These are phyloP conservation scores for Elegia similella DNA, from an alignment of 2,888 invertebrate genomes.

Conservation along the genomic window DNA sequence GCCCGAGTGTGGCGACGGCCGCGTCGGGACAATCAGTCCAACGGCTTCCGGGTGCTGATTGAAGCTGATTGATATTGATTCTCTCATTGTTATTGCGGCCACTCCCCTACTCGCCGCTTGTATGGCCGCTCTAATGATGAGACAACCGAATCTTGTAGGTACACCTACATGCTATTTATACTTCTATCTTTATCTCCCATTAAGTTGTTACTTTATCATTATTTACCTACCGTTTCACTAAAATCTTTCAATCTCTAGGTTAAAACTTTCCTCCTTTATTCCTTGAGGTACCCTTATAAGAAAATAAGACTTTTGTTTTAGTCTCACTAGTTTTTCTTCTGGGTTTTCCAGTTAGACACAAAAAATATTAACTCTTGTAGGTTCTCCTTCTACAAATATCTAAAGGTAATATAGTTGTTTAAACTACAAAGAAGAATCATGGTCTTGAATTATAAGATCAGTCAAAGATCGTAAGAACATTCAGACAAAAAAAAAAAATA, in stretches of 20 bases:
- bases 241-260: too few species aligned
- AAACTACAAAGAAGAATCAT: not conserved
- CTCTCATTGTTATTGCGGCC: conserved; percentile 48
- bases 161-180: not conserved
- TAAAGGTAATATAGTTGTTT: not conserved
- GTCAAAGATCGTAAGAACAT: not conserved
- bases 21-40: conserved; percentile 51
- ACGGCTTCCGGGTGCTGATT: conserved; percentile 73
- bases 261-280: too few species aligned
- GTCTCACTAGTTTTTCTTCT: too few species aligned
- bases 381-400: not conserved
- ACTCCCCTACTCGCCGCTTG: conserved; percentile 41
- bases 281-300: too few species aligned
- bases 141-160: not conserved
- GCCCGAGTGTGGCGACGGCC: not conserved
- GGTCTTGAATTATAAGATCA: not conserved
- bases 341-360: too few species aligned
- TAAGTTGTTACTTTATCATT: too few species aligned
- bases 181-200: not conserved
- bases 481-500: not conserved
- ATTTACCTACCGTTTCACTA: too few species aligned
- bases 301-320: too few species aligned
- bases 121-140: conserved; percentile 34
- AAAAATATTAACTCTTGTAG: too few species aligned
- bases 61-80: conserved; percentile 70